A percentile compares a stretch with the other conserved stretches of the same genome.
phyloP scores from a whole-genome alignment of 2,797 vertebrate genomes.

The Molossus alvarezi region DNA sequence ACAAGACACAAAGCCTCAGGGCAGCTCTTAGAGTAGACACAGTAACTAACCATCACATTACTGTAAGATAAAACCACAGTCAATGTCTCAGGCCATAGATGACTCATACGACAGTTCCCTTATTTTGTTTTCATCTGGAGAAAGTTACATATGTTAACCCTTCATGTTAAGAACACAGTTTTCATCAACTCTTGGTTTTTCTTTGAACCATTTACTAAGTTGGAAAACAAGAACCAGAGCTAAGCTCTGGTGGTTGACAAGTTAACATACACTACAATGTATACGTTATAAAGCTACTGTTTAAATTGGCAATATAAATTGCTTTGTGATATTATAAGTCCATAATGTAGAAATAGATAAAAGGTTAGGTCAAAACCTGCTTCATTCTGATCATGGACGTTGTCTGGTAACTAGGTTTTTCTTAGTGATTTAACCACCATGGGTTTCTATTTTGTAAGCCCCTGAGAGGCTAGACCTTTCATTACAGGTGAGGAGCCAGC shows the following conservation, averaged over 20 bases:
- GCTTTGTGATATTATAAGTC: background rate
- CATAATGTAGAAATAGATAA: slow-evolving; percentile 10
- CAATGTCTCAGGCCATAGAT: background rate
- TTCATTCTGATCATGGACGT: background rate
- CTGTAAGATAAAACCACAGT: slow-evolving; percentile 45
- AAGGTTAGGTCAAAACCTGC: background rate
- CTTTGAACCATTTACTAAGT: background rate
- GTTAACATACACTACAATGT: background rate
- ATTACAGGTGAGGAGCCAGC: background rate
- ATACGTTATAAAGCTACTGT: slow-evolving; percentile 15
- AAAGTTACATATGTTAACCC: slow-evolving; percentile 33
- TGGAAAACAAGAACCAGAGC: background rate
- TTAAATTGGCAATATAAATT: background rate
- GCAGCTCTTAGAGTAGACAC: background rate
- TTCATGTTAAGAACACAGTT: slow-evolving; percentile 45
- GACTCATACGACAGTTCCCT: slow-evolving; percentile 33
- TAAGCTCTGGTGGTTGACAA: background rate
- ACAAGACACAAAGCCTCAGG: slow-evolving; percentile 30
- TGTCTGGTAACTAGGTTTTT: background rate
- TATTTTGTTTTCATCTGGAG: slow-evolving; percentile 64
- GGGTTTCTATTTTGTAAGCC: background rate
- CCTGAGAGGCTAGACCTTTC: background rate
- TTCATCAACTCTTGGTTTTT: slow-evolving; percentile 32
- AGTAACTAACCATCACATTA: slow-evolving; percentile 43
- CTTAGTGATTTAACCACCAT: background rate